Percentiles rank a stretch among this genome's conserved stretches.
phyloP scores from a whole-genome alignment of 2,888 invertebrate genomes.

The Bimastos eiseni region DNA sequence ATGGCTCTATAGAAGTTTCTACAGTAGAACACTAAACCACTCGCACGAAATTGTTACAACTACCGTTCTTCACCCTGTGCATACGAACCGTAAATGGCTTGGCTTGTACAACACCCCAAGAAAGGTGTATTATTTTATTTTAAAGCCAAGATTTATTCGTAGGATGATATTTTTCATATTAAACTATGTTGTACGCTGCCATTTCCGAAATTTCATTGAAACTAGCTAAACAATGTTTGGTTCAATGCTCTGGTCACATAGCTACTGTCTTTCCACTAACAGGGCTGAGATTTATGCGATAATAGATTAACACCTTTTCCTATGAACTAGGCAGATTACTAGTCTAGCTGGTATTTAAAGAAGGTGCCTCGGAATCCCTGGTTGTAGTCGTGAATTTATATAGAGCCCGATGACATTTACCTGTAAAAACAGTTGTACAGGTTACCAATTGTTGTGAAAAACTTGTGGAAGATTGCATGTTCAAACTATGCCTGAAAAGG shows the following conservation, averaged over 20 bases:
- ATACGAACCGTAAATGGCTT: no score
- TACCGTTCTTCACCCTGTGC: not conserved
- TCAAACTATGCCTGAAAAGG: no score
- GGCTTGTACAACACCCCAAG: no score
- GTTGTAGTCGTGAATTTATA: no score
- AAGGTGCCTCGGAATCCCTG: not conserved
- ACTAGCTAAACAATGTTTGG: not conserved
- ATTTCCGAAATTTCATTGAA: not conserved
- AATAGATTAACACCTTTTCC: no score
- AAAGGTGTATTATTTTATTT: no score
- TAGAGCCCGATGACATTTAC: no score
- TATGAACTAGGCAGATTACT: no score
- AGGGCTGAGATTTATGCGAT: not conserved
- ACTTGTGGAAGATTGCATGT: not conserved
- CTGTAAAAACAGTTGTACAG: not conserved
- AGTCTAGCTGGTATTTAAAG: no score
- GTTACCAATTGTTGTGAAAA: not conserved
- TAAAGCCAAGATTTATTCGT: no score
- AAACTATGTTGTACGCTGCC: not conserved
- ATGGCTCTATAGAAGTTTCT: not conserved
- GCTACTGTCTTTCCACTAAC: not conserved
- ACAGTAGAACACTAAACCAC: not conserved
- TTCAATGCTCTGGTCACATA: not conserved
- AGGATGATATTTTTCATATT: not conserved
- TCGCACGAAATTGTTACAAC: not conserved